Base-by-base conservation (phyloP, 1,140 invertebrate species). In the Camponotus pennsylvanicus region DNA sequence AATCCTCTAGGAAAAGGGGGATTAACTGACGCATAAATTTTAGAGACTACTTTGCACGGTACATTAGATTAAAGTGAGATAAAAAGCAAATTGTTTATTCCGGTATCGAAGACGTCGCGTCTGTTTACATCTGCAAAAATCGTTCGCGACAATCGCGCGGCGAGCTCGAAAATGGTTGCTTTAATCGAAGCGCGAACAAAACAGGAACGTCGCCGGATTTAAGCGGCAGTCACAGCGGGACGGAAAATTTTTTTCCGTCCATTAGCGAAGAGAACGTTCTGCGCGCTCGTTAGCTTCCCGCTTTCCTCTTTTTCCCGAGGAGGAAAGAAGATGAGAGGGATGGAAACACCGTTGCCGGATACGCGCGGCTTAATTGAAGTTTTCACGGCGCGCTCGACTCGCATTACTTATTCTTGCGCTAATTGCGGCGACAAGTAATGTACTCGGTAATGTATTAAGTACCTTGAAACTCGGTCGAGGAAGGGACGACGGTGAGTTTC, bases 391-490 rank as follows among this genome's bases (percentile, higher is more conserved):
- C 13, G 34, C 49, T 32, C 57, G n/a, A 34, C 18, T 42, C 49
- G 66, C 80, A 86, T 91, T 88, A 89, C 78, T 92, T 92, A 92
- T 87, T 88, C 88, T 55, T 57, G 67, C 73, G 80, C 79, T 92
- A 92, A 92, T 92, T 92, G 88, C 86, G 71, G 59, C 67, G 85
- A 89, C 78, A 85, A 92, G 85, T 91, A 90, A 91, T 86, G 88
- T 88, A 91, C 77, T 88, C 37, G 79, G 34, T 88, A 86, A 91
- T 84, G 84, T 91, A 91, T 91, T 89, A 91, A 91, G 69, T 83
- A 85, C 61, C 64, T 76, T 11, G 63, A 85, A 89, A 89, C 79
- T 86, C 52, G 32, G 21, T 1, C 32, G 37, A 27, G 55, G 32
- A 52, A 79, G 73, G 37, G n/a, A 69, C 1, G 15, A 9, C 45